These are phyloP conservation scores for Amyelois transitella DNA, from an alignment of 1,140 invertebrate genomes.

Conservation along the genomic window DNA sequence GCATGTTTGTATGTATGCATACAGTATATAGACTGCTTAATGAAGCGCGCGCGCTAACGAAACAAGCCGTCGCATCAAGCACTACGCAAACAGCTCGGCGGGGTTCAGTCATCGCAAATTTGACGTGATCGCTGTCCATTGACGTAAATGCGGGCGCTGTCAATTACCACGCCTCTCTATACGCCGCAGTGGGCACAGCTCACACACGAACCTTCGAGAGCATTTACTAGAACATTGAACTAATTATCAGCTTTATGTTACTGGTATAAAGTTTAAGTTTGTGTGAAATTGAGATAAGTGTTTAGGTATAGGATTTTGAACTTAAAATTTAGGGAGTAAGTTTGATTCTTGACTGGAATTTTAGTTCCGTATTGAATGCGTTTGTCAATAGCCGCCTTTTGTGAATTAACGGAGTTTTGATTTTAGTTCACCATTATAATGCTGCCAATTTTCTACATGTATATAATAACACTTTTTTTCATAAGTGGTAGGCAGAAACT, in stretches of 20 bases:
- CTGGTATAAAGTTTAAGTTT: not conserved
- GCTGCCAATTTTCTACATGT: too few species aligned
- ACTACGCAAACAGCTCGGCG: not conserved
- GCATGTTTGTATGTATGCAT: too few species aligned
- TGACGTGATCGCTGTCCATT: conserved; percentile 3
- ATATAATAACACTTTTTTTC: too few species aligned
- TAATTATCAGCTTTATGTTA: not conserved
- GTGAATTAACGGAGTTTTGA: not conserved
- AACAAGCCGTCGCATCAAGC: not conserved
- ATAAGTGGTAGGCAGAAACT: too few species aligned
- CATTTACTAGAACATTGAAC: not conserved
- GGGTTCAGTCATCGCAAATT: conserved; percentile 1
- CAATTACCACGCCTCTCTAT: conserved; percentile 2
- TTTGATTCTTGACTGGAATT: not conserved
- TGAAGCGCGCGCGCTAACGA: not conserved
- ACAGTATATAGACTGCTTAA: not conserved
- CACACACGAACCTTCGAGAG: not conserved
- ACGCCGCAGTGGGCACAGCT: not conserved
- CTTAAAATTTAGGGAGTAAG: not conserved
- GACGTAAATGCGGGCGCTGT: conserved; percentile 5
- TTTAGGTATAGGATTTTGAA: not conserved
- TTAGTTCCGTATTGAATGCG: too few species aligned
- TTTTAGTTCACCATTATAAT: not conserved
- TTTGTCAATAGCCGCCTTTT: not conserved
- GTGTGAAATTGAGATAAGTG: not conserved